phyloP scores from a whole-genome alignment of 2,113 vertebrate species.

The Ammospiza caudacuta region DNA sequence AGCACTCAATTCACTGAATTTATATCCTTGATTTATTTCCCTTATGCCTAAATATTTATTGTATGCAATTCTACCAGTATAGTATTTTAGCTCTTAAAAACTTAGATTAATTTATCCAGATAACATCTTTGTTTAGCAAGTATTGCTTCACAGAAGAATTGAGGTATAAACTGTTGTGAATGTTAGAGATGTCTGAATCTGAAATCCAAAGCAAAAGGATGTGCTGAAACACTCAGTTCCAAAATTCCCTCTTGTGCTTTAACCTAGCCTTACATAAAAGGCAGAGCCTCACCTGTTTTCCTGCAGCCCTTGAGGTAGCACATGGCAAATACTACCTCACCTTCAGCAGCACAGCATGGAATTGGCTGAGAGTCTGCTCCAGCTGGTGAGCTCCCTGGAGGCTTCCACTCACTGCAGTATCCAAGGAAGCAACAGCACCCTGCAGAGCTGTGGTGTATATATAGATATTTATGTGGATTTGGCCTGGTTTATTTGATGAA shows the following conservation, averaged over 20 bases:
- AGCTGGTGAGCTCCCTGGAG: neutral
- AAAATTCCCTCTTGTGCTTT: neutral
- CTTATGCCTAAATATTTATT: neutral
- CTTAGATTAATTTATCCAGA: neutral
- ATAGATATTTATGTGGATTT: neutral
- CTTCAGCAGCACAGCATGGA: neutral
- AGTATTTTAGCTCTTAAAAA: neutral
- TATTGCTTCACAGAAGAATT: neutral
- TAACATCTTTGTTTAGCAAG: neutral
- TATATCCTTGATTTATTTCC: neutral
- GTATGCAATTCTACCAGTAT: neutral
- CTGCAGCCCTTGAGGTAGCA: neutral
- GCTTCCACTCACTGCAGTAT: neutral
- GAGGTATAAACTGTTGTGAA: neutral
- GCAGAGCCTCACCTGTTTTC: neutral
- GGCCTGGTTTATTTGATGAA: neutral
- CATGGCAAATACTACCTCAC: neutral
- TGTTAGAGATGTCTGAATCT: neutral
- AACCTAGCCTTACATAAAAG: neutral
- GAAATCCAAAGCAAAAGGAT: neutral
- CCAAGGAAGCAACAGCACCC: neutral
- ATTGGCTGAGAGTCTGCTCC: neutral
- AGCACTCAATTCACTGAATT: neutral
- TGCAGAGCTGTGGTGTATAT: neutral
- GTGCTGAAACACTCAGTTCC: neutral